phyloP scores from a whole-genome alignment of 2,113 vertebrate genomes.

The Madoqua kirkii region DNA sequence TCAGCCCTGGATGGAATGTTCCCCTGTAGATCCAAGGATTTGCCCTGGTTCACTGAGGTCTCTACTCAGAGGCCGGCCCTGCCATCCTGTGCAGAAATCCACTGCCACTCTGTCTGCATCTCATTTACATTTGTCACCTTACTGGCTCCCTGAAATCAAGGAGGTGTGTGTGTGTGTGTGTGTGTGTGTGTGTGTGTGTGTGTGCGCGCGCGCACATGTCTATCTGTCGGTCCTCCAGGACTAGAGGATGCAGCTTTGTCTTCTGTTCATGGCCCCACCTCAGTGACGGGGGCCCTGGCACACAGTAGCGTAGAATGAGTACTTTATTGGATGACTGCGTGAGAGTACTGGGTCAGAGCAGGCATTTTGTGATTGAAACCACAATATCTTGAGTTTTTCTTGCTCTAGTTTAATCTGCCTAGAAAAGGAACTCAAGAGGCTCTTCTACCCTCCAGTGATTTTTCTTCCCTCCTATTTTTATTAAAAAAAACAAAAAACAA shows the following conservation, averaged over 20 bases:
- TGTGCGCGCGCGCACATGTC: background rate
- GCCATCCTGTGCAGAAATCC: background rate
- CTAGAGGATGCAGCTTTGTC: background rate
- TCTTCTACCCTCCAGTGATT: background rate
- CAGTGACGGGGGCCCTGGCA: fast-evolving
- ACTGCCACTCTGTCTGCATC: fast-evolving
- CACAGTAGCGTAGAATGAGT: fast-evolving
- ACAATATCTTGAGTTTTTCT: no score
- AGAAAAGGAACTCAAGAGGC: background rate
- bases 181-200: background rate
- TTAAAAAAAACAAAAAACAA: background rate
- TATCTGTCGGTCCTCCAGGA: fast-evolving
- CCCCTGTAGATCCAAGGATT: background rate
- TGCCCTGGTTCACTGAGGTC: background rate
- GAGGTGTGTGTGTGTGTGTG: background rate
- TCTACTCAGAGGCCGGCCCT: background rate
- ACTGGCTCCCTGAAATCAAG: fast-evolving
- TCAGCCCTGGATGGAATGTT: background rate
- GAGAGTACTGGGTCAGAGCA: background rate
- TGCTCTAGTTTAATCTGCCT: background rate
- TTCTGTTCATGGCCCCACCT: fast-evolving
- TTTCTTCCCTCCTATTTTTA: background rate
- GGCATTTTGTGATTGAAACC: background rate
- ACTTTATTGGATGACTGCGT: fast-evolving
- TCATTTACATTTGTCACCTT: no score